Base-by-base conservation (phyloP, 2,113 vertebrate species). In the Cololabis saira region DNA sequence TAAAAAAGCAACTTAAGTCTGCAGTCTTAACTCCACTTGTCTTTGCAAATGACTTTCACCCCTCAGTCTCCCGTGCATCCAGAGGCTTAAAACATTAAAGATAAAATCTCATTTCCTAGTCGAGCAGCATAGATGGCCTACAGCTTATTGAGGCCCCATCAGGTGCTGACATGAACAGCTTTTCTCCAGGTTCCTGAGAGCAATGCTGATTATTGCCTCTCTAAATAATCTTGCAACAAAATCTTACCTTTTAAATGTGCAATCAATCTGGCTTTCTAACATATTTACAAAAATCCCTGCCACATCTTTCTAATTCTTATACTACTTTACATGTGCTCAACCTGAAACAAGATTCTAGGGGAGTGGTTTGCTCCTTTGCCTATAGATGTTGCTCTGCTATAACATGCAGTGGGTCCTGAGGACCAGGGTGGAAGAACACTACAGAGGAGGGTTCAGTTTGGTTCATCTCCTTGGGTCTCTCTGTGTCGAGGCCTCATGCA, bases 21-120 rank as follows among this genome's bases (percentile, higher is more conserved):
- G 71, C 67, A 15, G 58, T 42, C 7, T 67, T 24, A 67, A 62
- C 80, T 78, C 62, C 41, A 63, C 74, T 81, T 62, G 72, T 83
- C 84, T 78, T 75, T 80, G 77, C 67, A 77, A 84, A 83, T 78
- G 82, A 86, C 84, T 87, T 88, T 79, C 64, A 85, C 58, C 71
- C 55, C 64, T 65, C 76, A 69, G 71, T 64, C 61, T 77, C 50
- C 48, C 65, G 50, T 13, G 24, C 81, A 86, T 85, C 71, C 59
- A 66, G 71, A 80, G 81, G 78, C 76, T 83, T 79, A 86, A 70
- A 58, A 75, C 64, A 68, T 78, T 79, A 55, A 63, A 90, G 74
- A 84, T 81, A 62, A 64, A 76, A 81, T 75, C 75, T 78, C 41
- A 67, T 67, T 62, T 69, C 64, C 61, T 14, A 22, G 75, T 47